Evolutionary conservation across 2,797 vertebrate genomes (phyloP), one percentile per base, ranked within the genome.

Genomic region (Lepilemur septentrionalis): DNA sequence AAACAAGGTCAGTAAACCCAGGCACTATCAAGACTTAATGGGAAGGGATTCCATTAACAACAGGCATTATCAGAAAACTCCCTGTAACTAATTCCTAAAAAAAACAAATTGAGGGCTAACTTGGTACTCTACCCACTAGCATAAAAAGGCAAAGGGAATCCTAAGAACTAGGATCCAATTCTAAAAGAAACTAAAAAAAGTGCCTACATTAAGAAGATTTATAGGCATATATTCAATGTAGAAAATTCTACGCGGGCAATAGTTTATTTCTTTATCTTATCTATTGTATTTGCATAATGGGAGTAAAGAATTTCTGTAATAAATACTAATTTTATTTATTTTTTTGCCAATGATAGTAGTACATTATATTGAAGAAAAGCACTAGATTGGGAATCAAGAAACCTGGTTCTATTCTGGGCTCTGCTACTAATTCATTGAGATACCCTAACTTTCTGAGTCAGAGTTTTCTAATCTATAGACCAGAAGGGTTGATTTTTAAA

Each of bases 1-100:
- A 97, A 84, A 96, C 83, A 90, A 89, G 48, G 73, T 91, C 87
- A 91, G 85, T 59, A 89, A 73, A 92, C 89, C 32, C 80, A 92
- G 80, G 87, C 80, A n/a, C 87, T 93, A 78, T 79, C 85, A 94
- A 78, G 88, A 85, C 70, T 90, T 96, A 92, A 88, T 75, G 78
- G 63, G 67, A 95, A 85, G 48, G 20, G 75, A 89, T 92, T 91
- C 73, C 65, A 92, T 61, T 63, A 91, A 83, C 38, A 93, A 94
- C 87, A 82, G 38, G 23, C 18, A 69, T 83, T 88, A 70, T 87
- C 55, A 89, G 91, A 95, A 94, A 96, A 89, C 30, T 46, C 52
- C 7, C 76, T 78, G 25, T 57, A 91, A 57, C 38, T 88, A 88
- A 91, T 63, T 94, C 59, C 48, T 95, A 82, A 94, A 93, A 78